Evolutionary conservation across 2,888 invertebrate species (phyloP), one percentile per base, ranked within the genome.

Genomic region (Andrena marginata): DNA sequence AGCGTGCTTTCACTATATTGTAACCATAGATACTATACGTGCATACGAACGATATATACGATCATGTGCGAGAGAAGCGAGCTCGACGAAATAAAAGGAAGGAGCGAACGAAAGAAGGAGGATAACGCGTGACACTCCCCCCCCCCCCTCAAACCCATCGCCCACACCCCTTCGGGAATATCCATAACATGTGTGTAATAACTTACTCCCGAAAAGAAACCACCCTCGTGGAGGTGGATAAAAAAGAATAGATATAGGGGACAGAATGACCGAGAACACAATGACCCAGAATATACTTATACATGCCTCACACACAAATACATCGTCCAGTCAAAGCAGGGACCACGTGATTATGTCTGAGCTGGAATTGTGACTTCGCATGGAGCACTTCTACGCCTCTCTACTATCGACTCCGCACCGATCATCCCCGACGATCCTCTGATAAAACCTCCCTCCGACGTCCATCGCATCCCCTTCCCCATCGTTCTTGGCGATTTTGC

Each of bases 351-450:
- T 96, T 96, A 94, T 94, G 94, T 94, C 94, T 94, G 93, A 93
- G 93, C 94, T 96, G 95, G 95, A 96, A 96, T 96, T 95, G 96
- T 96, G 96, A 97, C 97, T 97, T 97, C 97, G 97, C 97, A 97
- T 97, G 97, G 96, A 95, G 96, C 89, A 95, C 95, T 95, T 95
- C 93, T 93, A 87, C 93, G 93, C 93, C 94, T 94, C 93, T 95
- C 95, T 95, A 94, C 95, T 94, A 95, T 92, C 93, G 94, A 95
- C 95, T 95, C 94, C 94, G 92, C 92, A 90, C 69, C 77, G 82
- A 73, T 85, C 56, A 59, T 79, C 77, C 48, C 64, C 51, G 59
- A 35, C 60, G 64, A 69, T 70, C 64, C 65, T 48, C 59, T 16
- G 8, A 10, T 16, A 10, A 42, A 48, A 64, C 16, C 64, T 13